These are phyloP conservation scores for Pipistrellus pygmaeus DNA, from an alignment of 2,797 vertebrate species.

Conservation along the genomic window DNA sequence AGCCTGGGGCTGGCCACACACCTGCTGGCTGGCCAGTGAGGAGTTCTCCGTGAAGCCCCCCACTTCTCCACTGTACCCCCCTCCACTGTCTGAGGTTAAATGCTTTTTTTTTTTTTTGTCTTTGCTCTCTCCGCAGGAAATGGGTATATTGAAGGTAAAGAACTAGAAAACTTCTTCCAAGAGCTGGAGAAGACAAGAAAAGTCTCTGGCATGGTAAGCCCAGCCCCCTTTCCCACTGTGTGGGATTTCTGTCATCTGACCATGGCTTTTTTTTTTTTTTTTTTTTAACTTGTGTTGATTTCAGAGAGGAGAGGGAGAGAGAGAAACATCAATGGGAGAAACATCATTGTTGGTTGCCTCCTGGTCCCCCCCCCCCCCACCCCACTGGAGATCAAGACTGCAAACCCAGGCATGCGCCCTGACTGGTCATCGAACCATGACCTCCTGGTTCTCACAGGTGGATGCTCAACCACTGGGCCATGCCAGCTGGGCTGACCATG, in stretches of 20 bases:
- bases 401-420: no score
- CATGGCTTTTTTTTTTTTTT: not conserved
- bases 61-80: fast-evolving
- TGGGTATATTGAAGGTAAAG: slow-evolving; percentile 98
- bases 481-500: no score
- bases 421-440: no score
- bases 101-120: not conserved
- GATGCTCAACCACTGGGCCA: no score
- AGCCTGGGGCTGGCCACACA: not conserved
- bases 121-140: slow-evolving; percentile 90
- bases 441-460: no score
- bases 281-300: no score
- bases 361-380: no score
- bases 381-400: no score
- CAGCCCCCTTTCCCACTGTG: not conserved
- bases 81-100: not conserved
- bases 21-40: not conserved
- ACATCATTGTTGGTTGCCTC: no score
- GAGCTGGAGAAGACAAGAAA: slow-evolving; percentile 95
- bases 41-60: fast-evolving
- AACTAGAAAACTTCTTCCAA: slow-evolving; percentile 98
- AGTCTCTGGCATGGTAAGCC: slow-evolving; percentile 96
- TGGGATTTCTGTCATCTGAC: not conserved
- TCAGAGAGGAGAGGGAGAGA: no score
- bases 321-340: no score